Base-by-base conservation (phyloP, 35 echinoderm and acorn worm species). In the Lytechinus pictus region DNA sequence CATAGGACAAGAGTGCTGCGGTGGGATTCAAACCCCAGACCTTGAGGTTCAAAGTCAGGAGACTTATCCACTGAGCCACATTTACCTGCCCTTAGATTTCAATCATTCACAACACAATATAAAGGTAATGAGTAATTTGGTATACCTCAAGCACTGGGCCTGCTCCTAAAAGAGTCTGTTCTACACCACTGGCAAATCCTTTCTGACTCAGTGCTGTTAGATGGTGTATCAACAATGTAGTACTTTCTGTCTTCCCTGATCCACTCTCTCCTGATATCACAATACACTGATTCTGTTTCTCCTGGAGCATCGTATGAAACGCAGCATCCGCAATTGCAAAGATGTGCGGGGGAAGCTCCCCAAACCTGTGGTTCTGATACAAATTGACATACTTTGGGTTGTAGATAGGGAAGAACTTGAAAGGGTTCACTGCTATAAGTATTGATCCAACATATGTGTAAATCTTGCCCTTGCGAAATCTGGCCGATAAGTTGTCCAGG, bases 381-480 rank as follows among this genome's bases (percentile, higher is more conserved):
- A 98, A 87, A 56, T 99, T 98, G 54, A 99, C 98, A 96, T 98
- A 99, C 87, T 99, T 97, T 13, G 98, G 98, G 91, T 99, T 98
- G 71, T 98, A 98, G 21, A 98, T 99, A 13, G 98, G 98, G 92
- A 94, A 98, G 95, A 99, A 99, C 87, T 96, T 96, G 90, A 98
- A 99, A 11, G 98, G 98, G 92, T 99, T 99, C 24, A 99, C 94
- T 0, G 98, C 97, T 44, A 99, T 99, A 52, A 99, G 97, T 72
- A 99, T 99, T 0, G 98, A 99, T 54, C 97, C 98, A 27, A 99
- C 98, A 58, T 99, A 99, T 3, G 98, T 99, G 97, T 99, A 99
- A 89, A 99, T 99, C 92, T 99, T 99, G 54, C 97, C 98, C 92
- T 97, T 96, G 93, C 97, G 97, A 54, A 99, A 99, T 29, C 98